Evolutionary conservation across 2,113 vertebrate genomes (phyloP).

Genomic region (Catagonus wagneri): DNA sequence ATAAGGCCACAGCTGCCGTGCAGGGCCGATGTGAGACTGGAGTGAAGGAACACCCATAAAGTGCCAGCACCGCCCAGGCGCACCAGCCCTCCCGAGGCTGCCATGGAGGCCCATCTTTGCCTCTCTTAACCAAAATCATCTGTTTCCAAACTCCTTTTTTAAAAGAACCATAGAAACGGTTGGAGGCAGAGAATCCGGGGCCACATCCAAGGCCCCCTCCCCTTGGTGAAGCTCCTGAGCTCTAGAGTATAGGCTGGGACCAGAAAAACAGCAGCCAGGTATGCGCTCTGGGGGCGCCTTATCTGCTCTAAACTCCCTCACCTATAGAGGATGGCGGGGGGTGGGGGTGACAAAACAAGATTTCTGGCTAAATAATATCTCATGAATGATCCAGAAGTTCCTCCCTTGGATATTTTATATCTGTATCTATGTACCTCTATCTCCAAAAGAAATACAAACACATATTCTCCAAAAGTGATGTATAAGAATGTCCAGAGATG

Average conservation of each 20-base stretch:
- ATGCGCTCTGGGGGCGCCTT: background rate
- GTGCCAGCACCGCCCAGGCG: background rate
- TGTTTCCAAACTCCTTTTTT: slow-evolving; percentile 40
- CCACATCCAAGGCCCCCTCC: background rate
- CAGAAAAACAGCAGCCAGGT: background rate
- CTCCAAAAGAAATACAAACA: slow-evolving; percentile 36
- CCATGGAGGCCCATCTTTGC: background rate
- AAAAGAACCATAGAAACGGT: background rate
- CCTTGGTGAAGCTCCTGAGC: background rate
- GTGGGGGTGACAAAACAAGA: background rate
- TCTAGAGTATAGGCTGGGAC: background rate
- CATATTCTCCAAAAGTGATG: background rate
- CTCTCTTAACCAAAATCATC: background rate
- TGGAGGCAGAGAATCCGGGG: slow-evolving; percentile 16
- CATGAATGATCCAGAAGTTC: slow-evolving; percentile 46
- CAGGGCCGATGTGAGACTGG: background rate
- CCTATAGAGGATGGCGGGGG: background rate
- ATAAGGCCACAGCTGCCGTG: background rate
- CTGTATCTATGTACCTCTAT: background rate
- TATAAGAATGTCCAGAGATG: background rate
- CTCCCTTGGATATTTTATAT: background rate
- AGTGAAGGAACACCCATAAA: background rate
- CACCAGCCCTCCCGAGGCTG: background rate
- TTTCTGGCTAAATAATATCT: background rate
- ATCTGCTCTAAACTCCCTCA: background rate